Evolutionary conservation across 2,113 vertebrate genomes (phyloP).

Genomic region (Percina caprodes): DNA sequence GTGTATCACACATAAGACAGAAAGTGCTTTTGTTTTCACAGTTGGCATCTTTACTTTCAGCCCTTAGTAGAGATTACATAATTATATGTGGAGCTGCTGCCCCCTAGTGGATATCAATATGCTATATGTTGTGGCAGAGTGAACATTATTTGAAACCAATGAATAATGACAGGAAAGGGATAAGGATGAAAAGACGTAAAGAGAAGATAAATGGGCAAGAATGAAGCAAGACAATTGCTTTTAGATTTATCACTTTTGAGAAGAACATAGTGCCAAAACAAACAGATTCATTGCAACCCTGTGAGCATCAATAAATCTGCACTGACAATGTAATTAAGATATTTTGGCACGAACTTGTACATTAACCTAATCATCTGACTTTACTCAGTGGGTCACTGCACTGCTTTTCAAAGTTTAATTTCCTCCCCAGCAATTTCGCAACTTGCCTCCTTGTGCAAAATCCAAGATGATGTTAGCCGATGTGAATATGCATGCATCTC

Average conservation of each 20-base stretch:
- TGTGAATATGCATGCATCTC: conserved; percentile 65
- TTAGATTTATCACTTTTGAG: conserved; percentile 19
- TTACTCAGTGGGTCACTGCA: conserved; percentile 30
- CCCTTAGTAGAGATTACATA: background rate
- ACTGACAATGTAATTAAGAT: conserved; percentile 36
- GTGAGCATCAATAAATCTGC: conserved; percentile 28
- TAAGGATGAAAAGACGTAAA: conserved; percentile 1
- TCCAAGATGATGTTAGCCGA: conserved; percentile 22
- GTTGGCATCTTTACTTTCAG: conserved; percentile 1
- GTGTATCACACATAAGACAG: background rate
- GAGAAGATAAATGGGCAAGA: conserved; percentile 6
- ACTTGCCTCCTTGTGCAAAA: conserved; percentile 40
- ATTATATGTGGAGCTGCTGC: conserved; percentile 67
- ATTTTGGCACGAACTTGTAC: conserved; percentile 16
- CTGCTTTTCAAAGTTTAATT: conserved; percentile 27
- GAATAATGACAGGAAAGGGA: background rate
- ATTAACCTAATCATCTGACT: conserved; percentile 10
- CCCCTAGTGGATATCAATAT: conserved; percentile 62
- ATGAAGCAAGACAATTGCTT: conserved; percentile 9
- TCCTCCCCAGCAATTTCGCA: conserved; percentile 53
- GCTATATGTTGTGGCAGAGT: background rate
- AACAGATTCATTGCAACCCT: conserved; percentile 21
- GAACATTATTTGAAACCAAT: background rate
- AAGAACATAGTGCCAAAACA: conserved; percentile 34
- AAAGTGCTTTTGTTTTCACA: background rate